phyloP scores from a whole-genome alignment of 2,888 invertebrate genomes.

The Entomobrya proxima region DNA sequence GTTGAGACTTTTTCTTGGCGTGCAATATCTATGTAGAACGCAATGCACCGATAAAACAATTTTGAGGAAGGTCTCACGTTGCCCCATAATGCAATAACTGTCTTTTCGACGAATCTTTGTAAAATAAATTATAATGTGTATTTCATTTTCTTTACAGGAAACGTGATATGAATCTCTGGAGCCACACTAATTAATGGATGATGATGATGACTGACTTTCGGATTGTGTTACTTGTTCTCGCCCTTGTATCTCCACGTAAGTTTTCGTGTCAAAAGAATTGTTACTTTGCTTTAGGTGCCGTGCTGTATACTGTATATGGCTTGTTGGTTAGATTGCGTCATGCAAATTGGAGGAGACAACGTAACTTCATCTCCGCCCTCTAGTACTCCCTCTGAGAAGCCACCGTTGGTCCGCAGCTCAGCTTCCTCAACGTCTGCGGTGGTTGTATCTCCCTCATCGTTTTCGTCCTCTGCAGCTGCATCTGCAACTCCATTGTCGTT shows the following conservation, averaged over 20 bases:
- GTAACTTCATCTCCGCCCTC: slow-evolving; percentile 56
- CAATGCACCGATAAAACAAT: no score
- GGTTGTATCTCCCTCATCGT: neutral
- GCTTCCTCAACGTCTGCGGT: neutral
- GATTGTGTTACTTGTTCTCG: slow-evolving; percentile 68
- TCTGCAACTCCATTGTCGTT: slow-evolving; percentile 26
- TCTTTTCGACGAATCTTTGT: no score
- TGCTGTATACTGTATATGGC: no score
- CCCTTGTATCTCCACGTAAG: slow-evolving; percentile 74
- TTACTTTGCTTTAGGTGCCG: no score
- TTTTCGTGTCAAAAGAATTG: neutral
- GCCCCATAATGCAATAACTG: no score
- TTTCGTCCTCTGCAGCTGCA: slow-evolving; percentile 28
- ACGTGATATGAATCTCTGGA: slow-evolving; percentile 70
- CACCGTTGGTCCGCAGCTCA: neutral
- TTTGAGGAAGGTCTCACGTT: no score
- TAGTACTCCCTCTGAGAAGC: neutral
- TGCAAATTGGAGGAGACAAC: slow-evolving; percentile 72
- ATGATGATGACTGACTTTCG: slow-evolving; percentile 73
- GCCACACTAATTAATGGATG: slow-evolving; percentile 75
- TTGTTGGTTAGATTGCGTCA: slow-evolving; percentile 70
- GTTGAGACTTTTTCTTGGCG: no score
- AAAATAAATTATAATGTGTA: neutral
- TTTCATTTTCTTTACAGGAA: slow-evolving; percentile 40
- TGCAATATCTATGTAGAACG: no score